Conservation (phyloP, 1,140 invertebrate genomes). For the Samia ricini region DNA sequence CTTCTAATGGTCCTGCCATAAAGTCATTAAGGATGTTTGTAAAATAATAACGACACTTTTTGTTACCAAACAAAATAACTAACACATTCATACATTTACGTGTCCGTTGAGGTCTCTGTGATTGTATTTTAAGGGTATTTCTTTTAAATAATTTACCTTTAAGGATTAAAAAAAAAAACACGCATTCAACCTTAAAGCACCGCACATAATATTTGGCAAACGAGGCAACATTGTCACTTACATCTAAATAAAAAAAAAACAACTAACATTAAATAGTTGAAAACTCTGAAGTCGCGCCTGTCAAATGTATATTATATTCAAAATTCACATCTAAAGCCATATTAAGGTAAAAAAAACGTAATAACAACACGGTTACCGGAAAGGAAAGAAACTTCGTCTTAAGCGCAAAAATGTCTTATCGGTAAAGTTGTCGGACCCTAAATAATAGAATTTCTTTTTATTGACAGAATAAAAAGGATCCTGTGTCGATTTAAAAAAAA, state of each 20-base stretch:
- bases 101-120: conserved; percentile 46
- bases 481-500: neutral
- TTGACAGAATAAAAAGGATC: no score
- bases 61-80: conserved; percentile 39
- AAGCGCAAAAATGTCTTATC: no score
- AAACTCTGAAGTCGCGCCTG: neutral
- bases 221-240: conserved; percentile 6
- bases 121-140: conserved; percentile 38
- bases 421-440: neutral
- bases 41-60: conserved; percentile 48
- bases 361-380: no score
- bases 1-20: conserved; percentile 61
- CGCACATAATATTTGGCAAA: conserved; percentile 4
- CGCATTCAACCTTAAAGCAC: conserved; percentile 3
- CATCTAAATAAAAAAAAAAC: conserved; percentile 19
- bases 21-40: neutral
- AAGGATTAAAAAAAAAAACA: neutral
- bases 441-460: no score
- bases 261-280: neutral
- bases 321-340: neutral
- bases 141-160: neutral
- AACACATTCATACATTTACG: conserved; percentile 35
- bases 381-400: no score
- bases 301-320: neutral
- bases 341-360: no score